Base-by-base conservation (phyloP, 1,140 invertebrate species). In the Aphelenchoides besseyi region DNA sequence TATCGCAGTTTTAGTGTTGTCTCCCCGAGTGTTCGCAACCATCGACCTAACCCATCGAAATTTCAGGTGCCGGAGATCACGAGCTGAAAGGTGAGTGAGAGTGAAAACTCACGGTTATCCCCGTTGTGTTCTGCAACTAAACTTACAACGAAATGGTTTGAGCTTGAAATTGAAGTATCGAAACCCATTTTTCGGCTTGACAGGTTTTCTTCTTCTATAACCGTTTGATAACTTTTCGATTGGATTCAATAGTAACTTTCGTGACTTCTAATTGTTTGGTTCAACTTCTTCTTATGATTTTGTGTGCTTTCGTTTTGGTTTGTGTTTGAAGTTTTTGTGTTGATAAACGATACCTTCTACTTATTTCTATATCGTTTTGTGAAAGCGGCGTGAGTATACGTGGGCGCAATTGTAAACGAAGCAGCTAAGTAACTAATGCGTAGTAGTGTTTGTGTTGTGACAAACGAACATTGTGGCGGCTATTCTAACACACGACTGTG, bases 11-110 rank as follows among this genome's bases (percentile, higher is more conserved):
- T 48, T 48, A 12, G 41, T 48, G 41, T 23, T 48, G 12, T 48
- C 23, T 23, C 41, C 18, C 55, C 55, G 55, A 59, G 18, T 8
- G 18, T 23, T 29, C 55, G 5, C 5, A 59, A 5, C 32, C 55
- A 12, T 23, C 41, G 12, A 23, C 41, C 23, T 48, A 48, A 48
- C 41, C 41, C 41, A 23, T 48, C 41, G 12, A 59, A n/a, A 29
- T 59, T 59, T 28, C 55, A 59, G 55, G 55, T 23, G 55, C 55
- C 55, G 55, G 55, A 59, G 55, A 59, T 8, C 55, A 59, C 18
- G 55, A 5, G 18, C 55, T 18, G 18, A 59, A 59, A 59, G 55
- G 55, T 59, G 55, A 59, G 55, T 18, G 12, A 33, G 5, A 28
- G 55, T 59, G 55, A 8, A 48, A 48, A 23, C 12, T 23, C 41